Percentiles rank a stretch among this genome's conserved stretches.
Evolutionary conservation across 2,888 invertebrate species (phyloP).

Genomic region (Aethes cnicana): DNA sequence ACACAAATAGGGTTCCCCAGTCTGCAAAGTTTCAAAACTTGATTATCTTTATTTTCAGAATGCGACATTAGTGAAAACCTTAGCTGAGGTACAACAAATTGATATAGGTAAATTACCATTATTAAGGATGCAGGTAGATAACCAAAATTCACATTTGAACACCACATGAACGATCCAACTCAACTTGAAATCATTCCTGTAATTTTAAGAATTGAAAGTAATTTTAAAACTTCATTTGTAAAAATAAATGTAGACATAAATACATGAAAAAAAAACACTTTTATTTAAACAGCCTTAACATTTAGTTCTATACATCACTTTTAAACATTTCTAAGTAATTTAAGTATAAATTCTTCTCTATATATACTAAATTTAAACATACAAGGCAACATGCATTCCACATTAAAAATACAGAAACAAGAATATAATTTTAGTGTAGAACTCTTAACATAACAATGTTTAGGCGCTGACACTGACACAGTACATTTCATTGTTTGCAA

Average conservation of each 20-base stretch:
- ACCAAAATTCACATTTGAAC: constrained; percentile 42
- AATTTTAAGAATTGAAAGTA: constrained; percentile 49
- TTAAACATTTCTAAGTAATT: constrained; percentile 23
- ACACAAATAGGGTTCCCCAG: too few relatives aligned
- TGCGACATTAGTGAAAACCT: constrained; percentile 47
- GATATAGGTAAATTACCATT: constrained; percentile 55
- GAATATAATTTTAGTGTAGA: constrained; percentile 7
- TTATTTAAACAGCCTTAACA: constrained; percentile 29
- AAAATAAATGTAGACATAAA: constrained; percentile 16
- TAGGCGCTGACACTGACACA: constrained; percentile 15
- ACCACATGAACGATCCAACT: constrained; percentile 44
- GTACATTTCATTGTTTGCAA: constrained; percentile 6
- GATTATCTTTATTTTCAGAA: constrained; percentile 57
- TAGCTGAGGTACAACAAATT: constrained; percentile 54
- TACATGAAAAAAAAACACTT: constrained; percentile 24
- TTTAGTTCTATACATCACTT: constrained; percentile 26
- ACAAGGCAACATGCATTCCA: constrained; percentile 43
- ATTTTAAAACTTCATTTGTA: background rate
- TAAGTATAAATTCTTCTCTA: constrained; percentile 45
- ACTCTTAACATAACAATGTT: constrained; percentile 20
- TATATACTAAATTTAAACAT: constrained; percentile 42
- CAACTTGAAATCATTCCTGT: constrained; percentile 45
- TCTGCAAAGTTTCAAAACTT: too few relatives aligned
- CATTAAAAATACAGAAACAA: constrained; percentile 20
- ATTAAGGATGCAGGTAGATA: constrained; percentile 45